A percentile compares a stretch with the other conserved stretches of the same genome.
phyloP scores from a whole-genome alignment of 30 jellyfish, hydroid and myxozoan genomes.

The Cassiopea andromeda region DNA sequence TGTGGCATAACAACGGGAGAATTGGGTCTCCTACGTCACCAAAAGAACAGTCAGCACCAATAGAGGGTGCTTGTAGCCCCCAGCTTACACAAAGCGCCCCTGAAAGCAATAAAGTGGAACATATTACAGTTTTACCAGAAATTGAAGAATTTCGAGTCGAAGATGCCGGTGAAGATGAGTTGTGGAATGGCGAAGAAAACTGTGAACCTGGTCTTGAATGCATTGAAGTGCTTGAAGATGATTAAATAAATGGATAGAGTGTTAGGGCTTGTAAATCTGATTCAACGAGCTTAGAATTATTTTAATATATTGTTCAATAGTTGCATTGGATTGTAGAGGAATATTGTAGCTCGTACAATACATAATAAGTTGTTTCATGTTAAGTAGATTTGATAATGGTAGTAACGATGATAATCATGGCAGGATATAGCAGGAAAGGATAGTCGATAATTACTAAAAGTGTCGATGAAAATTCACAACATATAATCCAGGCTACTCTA shows the following conservation, averaged over 20 bases:
- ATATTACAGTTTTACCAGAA: constrained; percentile 67
- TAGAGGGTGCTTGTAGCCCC: not conserved
- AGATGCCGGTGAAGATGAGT: constrained; percentile 72
- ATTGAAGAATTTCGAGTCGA: constrained; percentile 66
- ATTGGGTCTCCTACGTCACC: not conserved
- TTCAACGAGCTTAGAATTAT: not conserved
- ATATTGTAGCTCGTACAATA: too few species aligned
- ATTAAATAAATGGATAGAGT: not conserved
- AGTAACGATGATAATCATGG: too few species aligned
- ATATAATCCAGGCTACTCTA: too few species aligned
- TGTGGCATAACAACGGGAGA: constrained; percentile 1
- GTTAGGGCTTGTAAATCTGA: not conserved
- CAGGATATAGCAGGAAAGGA: too few species aligned
- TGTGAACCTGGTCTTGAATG: constrained; percentile 74
- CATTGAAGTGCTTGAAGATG: constrained; percentile 26
- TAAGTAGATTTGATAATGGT: too few species aligned
- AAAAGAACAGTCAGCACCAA: not conserved
- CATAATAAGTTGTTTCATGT: too few species aligned
- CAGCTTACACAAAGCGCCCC: not conserved
- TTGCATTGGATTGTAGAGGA: too few species aligned
- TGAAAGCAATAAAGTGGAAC: constrained; percentile 22
- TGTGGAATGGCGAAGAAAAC: constrained; percentile 71
- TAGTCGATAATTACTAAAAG: too few species aligned
- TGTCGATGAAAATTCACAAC: too few species aligned
- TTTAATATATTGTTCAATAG: too few species aligned